Conservation (phyloP, 2,888 invertebrate genomes). For the Epistrophe eligans region DNA sequence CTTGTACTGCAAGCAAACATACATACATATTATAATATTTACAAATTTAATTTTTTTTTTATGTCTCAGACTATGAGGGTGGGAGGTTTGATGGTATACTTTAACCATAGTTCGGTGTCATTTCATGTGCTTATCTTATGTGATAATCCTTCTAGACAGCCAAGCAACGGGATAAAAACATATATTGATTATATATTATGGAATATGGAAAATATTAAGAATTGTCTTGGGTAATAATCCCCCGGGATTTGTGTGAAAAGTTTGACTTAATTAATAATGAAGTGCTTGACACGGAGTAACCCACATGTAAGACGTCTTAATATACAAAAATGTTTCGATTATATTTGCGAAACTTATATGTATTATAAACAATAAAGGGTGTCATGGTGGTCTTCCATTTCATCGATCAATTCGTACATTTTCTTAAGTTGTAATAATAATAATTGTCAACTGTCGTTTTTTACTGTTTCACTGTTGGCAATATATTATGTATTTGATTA, state of each 20-base stretch:
- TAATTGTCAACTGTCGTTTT: neutral
- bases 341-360: neutral
- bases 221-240: conserved; percentile 63
- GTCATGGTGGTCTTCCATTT: conserved; percentile 48
- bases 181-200: conserved; percentile 62
- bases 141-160: conserved; percentile 67
- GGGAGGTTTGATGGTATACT: neutral
- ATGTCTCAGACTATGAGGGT: conserved; percentile 20
- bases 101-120: conserved; percentile 58
- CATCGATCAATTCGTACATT: conserved; percentile 61
- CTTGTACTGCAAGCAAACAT: too few species aligned
- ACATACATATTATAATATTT: too few species aligned
- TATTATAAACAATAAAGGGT: neutral
- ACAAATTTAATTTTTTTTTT: too few species aligned
- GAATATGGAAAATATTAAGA: conserved; percentile 58
- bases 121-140: conserved; percentile 52
- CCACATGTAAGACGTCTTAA: neutral
- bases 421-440: conserved; percentile 27
- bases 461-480: neutral
- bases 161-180: conserved; percentile 47
- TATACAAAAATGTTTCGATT: conserved; percentile 9
- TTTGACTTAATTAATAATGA: conserved; percentile 69
- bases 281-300: conserved; percentile 36
- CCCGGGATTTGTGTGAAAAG: conserved; percentile 35
- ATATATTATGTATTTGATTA: neutral